Percentiles rank a stretch among this genome's conserved stretches.
phyloP scores from a whole-genome alignment of 2,888 invertebrate genomes.

The Chironomus riparius region DNA sequence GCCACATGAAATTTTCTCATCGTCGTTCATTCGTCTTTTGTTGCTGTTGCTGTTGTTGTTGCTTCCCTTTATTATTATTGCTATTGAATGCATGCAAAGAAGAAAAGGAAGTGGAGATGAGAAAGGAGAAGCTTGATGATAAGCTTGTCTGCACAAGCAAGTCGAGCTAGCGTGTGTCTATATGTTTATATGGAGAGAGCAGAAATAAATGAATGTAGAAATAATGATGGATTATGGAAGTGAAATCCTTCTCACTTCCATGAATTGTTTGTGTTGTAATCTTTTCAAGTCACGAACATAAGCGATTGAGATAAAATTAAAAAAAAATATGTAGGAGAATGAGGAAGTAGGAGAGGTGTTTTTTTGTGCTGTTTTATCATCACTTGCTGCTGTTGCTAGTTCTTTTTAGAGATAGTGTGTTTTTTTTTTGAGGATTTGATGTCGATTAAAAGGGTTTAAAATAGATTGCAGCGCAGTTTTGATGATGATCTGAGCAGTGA shows the following conservation, averaged over 20 bases:
- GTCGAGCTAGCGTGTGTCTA: background rate
- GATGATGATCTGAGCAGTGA: too few species aligned
- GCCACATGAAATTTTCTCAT: background rate
- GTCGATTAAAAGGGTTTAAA: background rate
- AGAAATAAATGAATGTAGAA: constrained; percentile 2
- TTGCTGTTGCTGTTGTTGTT: too few species aligned
- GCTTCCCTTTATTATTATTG: too few species aligned
- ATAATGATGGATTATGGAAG: constrained; percentile 24
- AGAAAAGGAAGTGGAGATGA: background rate
- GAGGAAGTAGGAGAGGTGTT: background rate
- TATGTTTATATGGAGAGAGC: background rate
- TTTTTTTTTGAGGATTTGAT: background rate
- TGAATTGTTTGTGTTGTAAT: constrained; percentile 3
- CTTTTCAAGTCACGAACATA: constrained; percentile 20
- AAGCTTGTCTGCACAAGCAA: background rate
- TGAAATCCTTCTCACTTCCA: constrained; percentile 5
- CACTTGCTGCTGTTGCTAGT: background rate
- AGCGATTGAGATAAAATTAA: constrained; percentile 23
- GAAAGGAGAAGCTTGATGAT: background rate
- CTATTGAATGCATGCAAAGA: too few species aligned
- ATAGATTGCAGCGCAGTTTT: too few species aligned
- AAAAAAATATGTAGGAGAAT: background rate
- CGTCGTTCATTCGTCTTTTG: background rate
- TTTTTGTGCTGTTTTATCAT: background rate
- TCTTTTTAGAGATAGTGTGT: background rate